Base-by-base conservation (phyloP, 2,888 invertebrate species). In the Ypsolopha sequella region DNA sequence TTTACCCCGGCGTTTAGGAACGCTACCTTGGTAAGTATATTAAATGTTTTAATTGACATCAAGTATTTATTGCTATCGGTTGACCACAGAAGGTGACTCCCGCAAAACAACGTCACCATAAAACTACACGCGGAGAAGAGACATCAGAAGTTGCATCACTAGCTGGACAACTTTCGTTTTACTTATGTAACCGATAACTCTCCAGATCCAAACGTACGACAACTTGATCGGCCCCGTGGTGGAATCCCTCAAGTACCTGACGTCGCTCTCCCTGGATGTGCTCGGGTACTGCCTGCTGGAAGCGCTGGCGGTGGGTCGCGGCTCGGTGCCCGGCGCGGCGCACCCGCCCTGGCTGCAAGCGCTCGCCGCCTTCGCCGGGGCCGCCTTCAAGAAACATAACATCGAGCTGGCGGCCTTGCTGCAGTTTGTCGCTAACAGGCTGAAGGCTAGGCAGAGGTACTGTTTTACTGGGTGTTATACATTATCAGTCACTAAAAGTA, bases 201-300 rank as follows among this genome's bases (percentile, higher is more conserved):
- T 51, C 48, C 93, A 96, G 89, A 95, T 97, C 57, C 96, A 97
- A 85, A 91, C 94, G 41, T 97, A 95, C 80, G 97, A 98, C 78
- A 98, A 98, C 79, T 89, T 98, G 57, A 98, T 98, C 66, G 93
- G 90, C 34, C 99, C 99, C 0, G 98, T 99, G 4, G 99, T 99
- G 48, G 99, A 99, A 76, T 97, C 98, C 1, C 88, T 99, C 54
- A 98, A 98, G 81, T 99, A 96, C 81, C 88, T 99, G 66, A 98
- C 98, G 14, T 93, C 93, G 53, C 87, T 99, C 53, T 98, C 98
- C 0, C 96, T 98, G 72, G 99, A 99, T 77, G 95, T 99, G 58
- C 88, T 99, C 63, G 95, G 97, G 24, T 99, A 94, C 81, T 98
- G 98, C 76, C 88, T 99, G 53, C 93, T 99, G 53, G 98, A 99